Conservation (phyloP, 1,140 invertebrate species). For the Psix sp. region DNA sequence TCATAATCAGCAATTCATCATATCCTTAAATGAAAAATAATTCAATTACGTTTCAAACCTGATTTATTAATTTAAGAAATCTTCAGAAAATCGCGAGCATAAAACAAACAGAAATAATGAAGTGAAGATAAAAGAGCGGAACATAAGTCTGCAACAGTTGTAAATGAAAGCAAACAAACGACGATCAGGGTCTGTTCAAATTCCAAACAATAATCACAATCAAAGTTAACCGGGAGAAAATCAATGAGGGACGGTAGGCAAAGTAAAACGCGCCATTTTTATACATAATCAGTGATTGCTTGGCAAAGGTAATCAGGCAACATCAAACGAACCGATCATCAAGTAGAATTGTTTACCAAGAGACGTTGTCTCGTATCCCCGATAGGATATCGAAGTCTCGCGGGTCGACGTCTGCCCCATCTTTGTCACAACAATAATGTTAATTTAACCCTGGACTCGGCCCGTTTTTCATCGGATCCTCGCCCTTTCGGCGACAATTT, state of each 20-base stretch:
- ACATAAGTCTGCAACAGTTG: constrained; percentile 7
- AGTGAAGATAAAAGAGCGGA: no score
- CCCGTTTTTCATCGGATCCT: constrained; percentile 50
- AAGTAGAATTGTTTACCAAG: constrained; percentile 77
- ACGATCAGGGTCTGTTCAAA: constrained; percentile 5
- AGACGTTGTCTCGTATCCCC: constrained; percentile 47
- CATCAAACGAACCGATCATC: constrained; percentile 78
- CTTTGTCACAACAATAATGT: constrained; percentile 78
- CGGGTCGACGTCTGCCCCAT: constrained; percentile 56
- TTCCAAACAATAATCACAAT: constrained; percentile 45
- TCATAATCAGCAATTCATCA: no score
- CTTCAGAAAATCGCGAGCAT: no score
- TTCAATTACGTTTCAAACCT: no score
- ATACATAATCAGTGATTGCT: constrained; percentile 74
- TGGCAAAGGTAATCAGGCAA: constrained; percentile 76
- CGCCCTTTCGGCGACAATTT: constrained; percentile 72
- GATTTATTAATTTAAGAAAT: no score
- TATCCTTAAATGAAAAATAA: no score
- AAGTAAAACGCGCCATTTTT: constrained; percentile 61
- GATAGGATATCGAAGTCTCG: constrained; percentile 38
- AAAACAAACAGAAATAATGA: no score
- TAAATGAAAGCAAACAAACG: constrained; percentile 30
- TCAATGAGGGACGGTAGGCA: constrained; percentile 30
- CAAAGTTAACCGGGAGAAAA: constrained; percentile 28
- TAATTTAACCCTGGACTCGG: constrained; percentile 71